These are phyloP conservation scores for Diorhabda elongata DNA, from an alignment of 1,140 invertebrate species.

Conservation along the genomic window DNA sequence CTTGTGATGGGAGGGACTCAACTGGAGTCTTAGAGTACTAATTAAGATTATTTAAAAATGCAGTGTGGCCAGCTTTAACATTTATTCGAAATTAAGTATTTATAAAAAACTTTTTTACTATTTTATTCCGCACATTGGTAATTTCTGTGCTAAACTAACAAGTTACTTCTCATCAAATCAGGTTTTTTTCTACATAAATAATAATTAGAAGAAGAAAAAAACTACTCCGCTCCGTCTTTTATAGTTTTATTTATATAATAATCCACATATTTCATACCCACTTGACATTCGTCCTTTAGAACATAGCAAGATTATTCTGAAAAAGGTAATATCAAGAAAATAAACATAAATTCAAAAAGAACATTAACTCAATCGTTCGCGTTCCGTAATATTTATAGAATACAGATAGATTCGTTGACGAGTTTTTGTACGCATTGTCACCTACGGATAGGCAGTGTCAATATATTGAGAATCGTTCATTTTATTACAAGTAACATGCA, in stretches of 20 bases:
- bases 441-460: slow-evolving; percentile 19
- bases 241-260: not conserved
- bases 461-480: slow-evolving; percentile 22
- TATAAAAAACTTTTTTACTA: no score
- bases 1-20: no score
- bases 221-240: no score
- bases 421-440: slow-evolving; percentile 28
- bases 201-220: no score
- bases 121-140: no score
- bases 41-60: no score
- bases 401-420: slow-evolving; percentile 34
- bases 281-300: slow-evolving; percentile 4
- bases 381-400: slow-evolving; percentile 31
- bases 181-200: no score
- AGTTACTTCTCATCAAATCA: no score
- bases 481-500: slow-evolving; percentile 9
- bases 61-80: no score
- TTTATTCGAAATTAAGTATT: no score
- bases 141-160: no score
- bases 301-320: slow-evolving; percentile 4
- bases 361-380: slow-evolving; percentile 5
- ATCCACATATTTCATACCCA: not conserved
- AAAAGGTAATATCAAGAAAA: slow-evolving; percentile 26
- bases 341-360: slow-evolving; percentile 22
- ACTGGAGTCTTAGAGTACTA: no score